phyloP scores from a whole-genome alignment of 30 jellyfish, hydroid and myxozoan genomes.

The Aurelia coerulea region DNA sequence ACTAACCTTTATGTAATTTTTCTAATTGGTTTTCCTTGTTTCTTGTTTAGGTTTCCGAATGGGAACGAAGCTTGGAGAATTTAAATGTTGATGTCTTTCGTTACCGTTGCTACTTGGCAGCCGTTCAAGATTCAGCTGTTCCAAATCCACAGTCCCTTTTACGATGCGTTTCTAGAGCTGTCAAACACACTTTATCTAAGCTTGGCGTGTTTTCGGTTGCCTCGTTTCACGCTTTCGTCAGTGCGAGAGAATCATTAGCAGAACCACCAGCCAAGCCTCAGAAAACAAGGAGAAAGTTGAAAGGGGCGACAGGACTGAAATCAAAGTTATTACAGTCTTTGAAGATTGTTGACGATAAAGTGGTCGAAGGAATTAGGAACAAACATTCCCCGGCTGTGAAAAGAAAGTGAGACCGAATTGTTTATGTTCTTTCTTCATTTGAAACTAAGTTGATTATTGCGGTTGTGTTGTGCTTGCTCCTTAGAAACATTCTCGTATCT shows the following conservation, averaged over 20 bases:
- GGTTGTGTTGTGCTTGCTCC: too few species aligned
- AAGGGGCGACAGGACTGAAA: conserved; percentile 69
- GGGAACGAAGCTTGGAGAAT: conserved; percentile 93
- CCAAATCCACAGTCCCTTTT: conserved; percentile 94
- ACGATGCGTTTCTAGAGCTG: conserved; percentile 77
- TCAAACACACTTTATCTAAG: conserved; percentile 89
- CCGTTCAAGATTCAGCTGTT: conserved; percentile 69
- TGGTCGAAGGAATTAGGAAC: conserved; percentile 81
- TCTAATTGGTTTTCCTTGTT: not conserved
- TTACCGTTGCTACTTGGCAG: conserved; percentile 79
- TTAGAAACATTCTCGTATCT: too few species aligned
- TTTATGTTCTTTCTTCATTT: not conserved
- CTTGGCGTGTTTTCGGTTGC: conserved; percentile 95
- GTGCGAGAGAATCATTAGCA: conserved; percentile 65
- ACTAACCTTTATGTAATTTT: too few species aligned
- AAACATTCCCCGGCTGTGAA: conserved; percentile 78
- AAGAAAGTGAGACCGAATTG: conserved; percentile 17
- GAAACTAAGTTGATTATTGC: not conserved
- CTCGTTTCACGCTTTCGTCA: conserved; percentile 88
- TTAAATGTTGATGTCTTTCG: conserved; percentile 75
- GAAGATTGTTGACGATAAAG: conserved; percentile 79
- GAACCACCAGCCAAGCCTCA: conserved; percentile 70
- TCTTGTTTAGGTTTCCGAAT: conserved; percentile 73
- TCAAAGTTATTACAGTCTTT: conserved; percentile 79
- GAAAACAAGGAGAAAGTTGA: conserved; percentile 61